Evolutionary conservation across 2,888 invertebrate genomes (phyloP).

Genomic region (Tortrix viridana): DNA sequence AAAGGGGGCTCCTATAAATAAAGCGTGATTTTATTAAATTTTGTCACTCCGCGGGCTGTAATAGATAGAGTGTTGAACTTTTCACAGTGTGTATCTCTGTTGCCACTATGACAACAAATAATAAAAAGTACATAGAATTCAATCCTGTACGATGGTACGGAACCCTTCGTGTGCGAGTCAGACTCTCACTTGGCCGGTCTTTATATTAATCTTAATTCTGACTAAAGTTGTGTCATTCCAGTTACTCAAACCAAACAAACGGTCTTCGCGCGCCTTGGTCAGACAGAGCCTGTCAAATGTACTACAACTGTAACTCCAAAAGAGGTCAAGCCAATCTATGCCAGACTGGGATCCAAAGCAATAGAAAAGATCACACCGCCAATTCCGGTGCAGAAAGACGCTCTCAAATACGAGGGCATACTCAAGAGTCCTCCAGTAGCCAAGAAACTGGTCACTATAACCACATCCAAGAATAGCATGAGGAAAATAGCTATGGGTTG

Average conservation of each 20-base stretch:
- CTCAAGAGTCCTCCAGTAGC: constrained; percentile 57
- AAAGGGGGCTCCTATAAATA: too few species aligned
- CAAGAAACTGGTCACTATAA: constrained; percentile 67
- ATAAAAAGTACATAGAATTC: too few species aligned
- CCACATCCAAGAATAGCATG: constrained; percentile 59
- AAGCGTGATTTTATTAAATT: too few species aligned
- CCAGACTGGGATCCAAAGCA: constrained; percentile 68
- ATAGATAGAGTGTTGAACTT: too few species aligned
- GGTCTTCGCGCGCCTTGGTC: constrained; percentile 75
- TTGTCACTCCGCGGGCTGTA: too few species aligned
- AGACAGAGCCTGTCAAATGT: constrained; percentile 52
- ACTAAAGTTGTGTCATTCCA: constrained; percentile 25
- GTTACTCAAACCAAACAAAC: constrained; percentile 52
- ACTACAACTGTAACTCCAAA: constrained; percentile 40
- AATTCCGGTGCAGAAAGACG: constrained; percentile 67
- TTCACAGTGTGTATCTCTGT: too few species aligned
- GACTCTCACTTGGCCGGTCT: too few species aligned
- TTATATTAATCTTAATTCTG: background rate
- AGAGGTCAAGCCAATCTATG: constrained; percentile 64
- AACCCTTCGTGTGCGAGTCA: background rate
- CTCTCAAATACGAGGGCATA: constrained; percentile 78
- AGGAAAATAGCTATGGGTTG: constrained; percentile 66
- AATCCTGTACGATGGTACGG: too few species aligned
- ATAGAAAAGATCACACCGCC: constrained; percentile 36
- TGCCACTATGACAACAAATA: too few species aligned